phyloP scores from a whole-genome alignment of 2,797 vertebrate genomes.

The Sphenodon punctatus region DNA sequence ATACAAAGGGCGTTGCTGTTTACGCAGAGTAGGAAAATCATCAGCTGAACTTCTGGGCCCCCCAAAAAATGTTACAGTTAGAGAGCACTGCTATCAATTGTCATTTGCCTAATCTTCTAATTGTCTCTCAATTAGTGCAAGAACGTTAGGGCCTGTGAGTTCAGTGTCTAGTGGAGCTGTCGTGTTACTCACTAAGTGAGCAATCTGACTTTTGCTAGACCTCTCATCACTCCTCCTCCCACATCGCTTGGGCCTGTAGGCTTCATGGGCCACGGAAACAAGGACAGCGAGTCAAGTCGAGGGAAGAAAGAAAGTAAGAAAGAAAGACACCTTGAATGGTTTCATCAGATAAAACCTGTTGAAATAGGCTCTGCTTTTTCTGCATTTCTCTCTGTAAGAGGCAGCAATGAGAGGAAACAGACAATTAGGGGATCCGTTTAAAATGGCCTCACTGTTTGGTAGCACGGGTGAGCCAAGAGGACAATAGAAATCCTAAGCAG shows the following conservation, averaged over 20 bases:
- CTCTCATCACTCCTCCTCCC: constrained; percentile 52
- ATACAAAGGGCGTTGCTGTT: no score
- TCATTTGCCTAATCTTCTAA: background rate
- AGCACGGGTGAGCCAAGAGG: constrained; percentile 34
- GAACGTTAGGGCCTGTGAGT: background rate
- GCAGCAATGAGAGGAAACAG: constrained; percentile 50
- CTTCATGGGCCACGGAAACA: constrained; percentile 23
- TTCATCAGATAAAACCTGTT: constrained; percentile 76
- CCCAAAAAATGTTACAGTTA: constrained; percentile 17
- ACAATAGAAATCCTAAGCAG: constrained; percentile 1
- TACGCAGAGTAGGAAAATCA: no score
- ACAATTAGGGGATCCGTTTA: constrained; percentile 49
- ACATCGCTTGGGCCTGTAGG: constrained; percentile 1
- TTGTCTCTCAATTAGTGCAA: background rate
- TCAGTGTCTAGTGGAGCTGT: constrained; percentile 23
- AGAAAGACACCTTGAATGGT: constrained; percentile 53
- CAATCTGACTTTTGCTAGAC: constrained; percentile 35
- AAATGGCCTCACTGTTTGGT: constrained; percentile 5
- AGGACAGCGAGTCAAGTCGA: constrained; percentile 18
- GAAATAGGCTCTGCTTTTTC: constrained; percentile 55
- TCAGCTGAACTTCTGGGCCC: no score
- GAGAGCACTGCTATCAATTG: constrained; percentile 22
- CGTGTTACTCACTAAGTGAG: constrained; percentile 32
- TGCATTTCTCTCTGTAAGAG: background rate
- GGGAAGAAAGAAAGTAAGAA: constrained; percentile 36